phyloP scores from a whole-genome alignment of 2,113 vertebrate genomes.

The Plecturocebus donacophilus region DNA sequence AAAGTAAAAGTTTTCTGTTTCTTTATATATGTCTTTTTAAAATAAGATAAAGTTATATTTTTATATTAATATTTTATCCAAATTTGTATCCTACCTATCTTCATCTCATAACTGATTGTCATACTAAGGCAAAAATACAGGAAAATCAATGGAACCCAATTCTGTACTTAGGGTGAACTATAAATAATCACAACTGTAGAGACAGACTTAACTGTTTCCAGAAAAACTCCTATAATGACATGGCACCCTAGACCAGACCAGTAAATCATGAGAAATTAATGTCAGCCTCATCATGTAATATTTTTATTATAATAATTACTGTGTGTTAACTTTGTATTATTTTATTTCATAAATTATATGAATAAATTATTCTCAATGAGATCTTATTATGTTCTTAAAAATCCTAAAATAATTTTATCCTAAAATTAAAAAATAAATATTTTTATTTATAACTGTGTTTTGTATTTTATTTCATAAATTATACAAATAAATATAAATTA shows the following conservation, averaged over 20 bases:
- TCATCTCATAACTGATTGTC: not conserved
- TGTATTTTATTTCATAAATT: slow-evolving; percentile 6
- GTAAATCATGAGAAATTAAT: not conserved
- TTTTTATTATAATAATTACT: not conserved
- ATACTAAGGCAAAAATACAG: not conserved
- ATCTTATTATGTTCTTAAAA: not conserved
- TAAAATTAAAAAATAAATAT: not conserved
- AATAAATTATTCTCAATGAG: not conserved
- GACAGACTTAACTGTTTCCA: not conserved
- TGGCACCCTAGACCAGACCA: not conserved
- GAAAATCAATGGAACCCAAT: not conserved
- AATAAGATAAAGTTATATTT: not conserved
- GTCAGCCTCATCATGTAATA: not conserved
- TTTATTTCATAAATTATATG: not conserved
- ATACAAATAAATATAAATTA: not conserved
- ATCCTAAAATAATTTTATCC: not conserved
- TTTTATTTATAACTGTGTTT: not conserved
- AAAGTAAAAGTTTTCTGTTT: not conserved
- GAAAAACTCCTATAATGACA: not conserved
- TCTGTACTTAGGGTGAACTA: not conserved
- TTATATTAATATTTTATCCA: not conserved
- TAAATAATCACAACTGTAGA: not conserved
- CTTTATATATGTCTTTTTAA: not conserved
- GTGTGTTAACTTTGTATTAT: not conserved
- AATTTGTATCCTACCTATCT: not conserved